Base-by-base conservation (phyloP, 2,888 invertebrate genomes). In the Rambutsinella grinnellia region DNA sequence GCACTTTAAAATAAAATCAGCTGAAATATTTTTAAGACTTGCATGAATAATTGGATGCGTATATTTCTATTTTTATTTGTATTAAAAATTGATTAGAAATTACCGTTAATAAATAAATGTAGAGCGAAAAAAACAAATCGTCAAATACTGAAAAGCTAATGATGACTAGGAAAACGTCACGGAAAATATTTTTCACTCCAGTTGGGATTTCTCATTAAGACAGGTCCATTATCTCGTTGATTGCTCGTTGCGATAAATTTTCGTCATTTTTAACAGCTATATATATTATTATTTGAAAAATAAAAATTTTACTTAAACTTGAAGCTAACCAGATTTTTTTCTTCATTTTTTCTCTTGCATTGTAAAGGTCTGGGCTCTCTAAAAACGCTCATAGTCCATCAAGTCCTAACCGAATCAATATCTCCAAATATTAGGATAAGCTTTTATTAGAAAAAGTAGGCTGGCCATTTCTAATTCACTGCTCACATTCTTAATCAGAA, bases 391-490 rank as follows among this genome's bases (percentile, higher is more conserved):
- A n/a, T n/a, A n/a, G n/a, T n/a, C n/a, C n/a, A n/a, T n/a, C n/a
- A n/a, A n/a, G n/a, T 26, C 23, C 21, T 10, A 46, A 61, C 23
- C 28, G 13, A 57, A 8, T 51, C 17, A 27, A 49, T 49, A 56
- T 46, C 47, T 57, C 47, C 67, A 67, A 67, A 67, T 67, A 67
- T 67, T 67, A 26, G 54, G 54, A 54, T 36, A 46, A 57, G 57
- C 26, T 17, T 6, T 57, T n/a, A 5, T 28, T 24, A 3, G 3
- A 44, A 53, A 46, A 57, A 57, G 47, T 67, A 57, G 67, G 67
- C 67, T 53, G 67, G 67, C 46, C 57, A 57, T 47, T 67, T 46
- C 67, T 67, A 57, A 57, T 57, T 66, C 49, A 66, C 24, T 27
- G 21, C 47, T 17, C 47, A 17, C 19, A 5, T 17, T 47, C 19